A percentile compares a stretch with the other conserved stretches of the same genome.
Evolutionary conservation across 2,888 invertebrate species (phyloP).

Genomic region (Cephus nigrinus): DNA sequence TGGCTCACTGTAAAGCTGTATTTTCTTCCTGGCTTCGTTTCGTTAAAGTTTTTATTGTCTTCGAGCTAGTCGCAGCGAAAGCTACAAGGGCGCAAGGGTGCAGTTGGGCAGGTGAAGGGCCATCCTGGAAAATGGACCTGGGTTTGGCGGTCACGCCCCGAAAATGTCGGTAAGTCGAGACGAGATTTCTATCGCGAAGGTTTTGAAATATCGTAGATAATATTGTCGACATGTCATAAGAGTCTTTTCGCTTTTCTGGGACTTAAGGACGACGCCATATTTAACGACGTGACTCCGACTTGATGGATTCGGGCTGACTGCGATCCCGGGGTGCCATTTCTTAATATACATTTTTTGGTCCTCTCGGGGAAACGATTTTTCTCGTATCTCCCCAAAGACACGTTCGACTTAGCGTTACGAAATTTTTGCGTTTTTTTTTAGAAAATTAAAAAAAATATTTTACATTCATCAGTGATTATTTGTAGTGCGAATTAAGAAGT

Average conservation of each 20-base stretch:
- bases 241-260: conserved; percentile 6
- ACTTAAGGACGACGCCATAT: conserved; percentile 14
- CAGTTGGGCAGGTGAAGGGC: conserved; percentile 10
- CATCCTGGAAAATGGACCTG: conserved; percentile 22
- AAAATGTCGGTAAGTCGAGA: conserved; percentile 24
- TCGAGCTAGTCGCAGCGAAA: background rate
- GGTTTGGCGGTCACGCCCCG: conserved; percentile 4
- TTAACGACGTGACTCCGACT: conserved; percentile 20
- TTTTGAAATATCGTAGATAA: conserved; percentile 39
- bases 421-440: background rate
- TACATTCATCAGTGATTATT: background rate
- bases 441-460: background rate
- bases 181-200: conserved; percentile 32
- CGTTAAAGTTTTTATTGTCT: conserved; percentile 43
- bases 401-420: background rate
- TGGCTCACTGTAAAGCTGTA: conserved; percentile 19
- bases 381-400: background rate
- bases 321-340: background rate
- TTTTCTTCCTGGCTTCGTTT: conserved; percentile 34
- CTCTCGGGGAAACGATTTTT: background rate
- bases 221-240: conserved; percentile 39
- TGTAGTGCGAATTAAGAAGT: background rate
- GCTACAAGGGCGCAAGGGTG: background rate
- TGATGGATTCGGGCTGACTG: conserved; percentile 12
- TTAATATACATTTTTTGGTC: background rate